These are phyloP conservation scores for Peribatodes rhomboidaria DNA, from an alignment of 2,888 invertebrate species.

Conservation along the genomic window DNA sequence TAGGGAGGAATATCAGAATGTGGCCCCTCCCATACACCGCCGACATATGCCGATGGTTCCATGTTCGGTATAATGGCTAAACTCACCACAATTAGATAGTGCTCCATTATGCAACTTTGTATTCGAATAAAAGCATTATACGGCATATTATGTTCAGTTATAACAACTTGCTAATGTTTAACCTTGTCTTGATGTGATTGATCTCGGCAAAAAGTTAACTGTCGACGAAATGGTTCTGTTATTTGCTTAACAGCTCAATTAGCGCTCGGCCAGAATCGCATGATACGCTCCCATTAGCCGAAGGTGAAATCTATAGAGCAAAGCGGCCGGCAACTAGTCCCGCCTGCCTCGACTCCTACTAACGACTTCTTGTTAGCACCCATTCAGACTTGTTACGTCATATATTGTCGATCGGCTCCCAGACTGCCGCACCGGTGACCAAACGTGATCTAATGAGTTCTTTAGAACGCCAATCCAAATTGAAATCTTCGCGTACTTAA, in stretches of 20 bases:
- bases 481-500: slow-evolving; percentile 63
- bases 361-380: slow-evolving; percentile 76
- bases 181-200: slow-evolving; percentile 41
- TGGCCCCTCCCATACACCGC: slow-evolving; percentile 59
- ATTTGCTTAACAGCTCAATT: slow-evolving; percentile 58
- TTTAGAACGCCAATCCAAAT: slow-evolving; percentile 67
- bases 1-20: slow-evolving; percentile 51
- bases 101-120: slow-evolving; percentile 31
- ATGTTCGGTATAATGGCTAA: slow-evolving; percentile 58
- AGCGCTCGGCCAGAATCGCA: slow-evolving; percentile 59
- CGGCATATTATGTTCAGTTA: slow-evolving; percentile 38
- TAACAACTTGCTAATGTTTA: slow-evolving; percentile 42
- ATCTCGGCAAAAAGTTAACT: slow-evolving; percentile 44
- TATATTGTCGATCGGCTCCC: slow-evolving; percentile 61
- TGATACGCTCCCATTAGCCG: slow-evolving; percentile 64
- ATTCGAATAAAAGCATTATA: slow-evolving; percentile 21
- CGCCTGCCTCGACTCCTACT: slow-evolving; percentile 53
- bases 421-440: slow-evolving; percentile 44
- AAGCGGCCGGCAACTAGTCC: slow-evolving; percentile 57
- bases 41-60: slow-evolving; percentile 59
- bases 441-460: slow-evolving; percentile 71
- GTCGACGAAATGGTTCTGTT: slow-evolving; percentile 46
- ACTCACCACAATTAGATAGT: slow-evolving; percentile 57
- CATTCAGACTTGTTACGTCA: slow-evolving; percentile 73
- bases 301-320: slow-evolving; percentile 71